phyloP scores from a whole-genome alignment of 2,113 vertebrate genomes.

The Barnardius zonarius region DNA sequence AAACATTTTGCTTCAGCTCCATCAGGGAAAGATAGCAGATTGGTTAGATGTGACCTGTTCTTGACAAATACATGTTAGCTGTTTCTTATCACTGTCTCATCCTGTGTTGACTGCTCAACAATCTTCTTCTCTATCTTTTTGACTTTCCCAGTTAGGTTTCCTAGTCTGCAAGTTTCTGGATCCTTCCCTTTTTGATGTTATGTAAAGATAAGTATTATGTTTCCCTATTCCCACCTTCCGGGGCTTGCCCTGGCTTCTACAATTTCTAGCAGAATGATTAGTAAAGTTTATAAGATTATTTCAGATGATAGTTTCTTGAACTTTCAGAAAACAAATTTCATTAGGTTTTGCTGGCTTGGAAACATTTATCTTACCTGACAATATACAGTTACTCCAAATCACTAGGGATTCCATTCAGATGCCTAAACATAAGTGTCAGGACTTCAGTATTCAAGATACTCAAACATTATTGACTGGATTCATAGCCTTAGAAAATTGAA shows the following conservation, averaged over 20 bases:
- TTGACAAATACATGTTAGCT: neutral
- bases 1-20: neutral
- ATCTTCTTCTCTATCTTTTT: neutral
- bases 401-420: neutral
- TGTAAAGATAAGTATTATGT: neutral
- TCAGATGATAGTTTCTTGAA: neutral
- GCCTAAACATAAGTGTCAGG: neutral
- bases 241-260: neutral
- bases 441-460: neutral
- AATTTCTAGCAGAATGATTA: neutral
- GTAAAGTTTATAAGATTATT: neutral
- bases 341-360: neutral
- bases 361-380: neutral
- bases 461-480: neutral
- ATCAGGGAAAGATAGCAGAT: neutral
- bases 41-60: neutral
- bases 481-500: neutral
- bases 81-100: neutral
- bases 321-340: neutral
- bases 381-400: neutral
- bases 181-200: neutral
- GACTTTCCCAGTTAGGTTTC: neutral
- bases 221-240: neutral
- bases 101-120: neutral
- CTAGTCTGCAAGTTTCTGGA: neutral